A percentile compares a stretch with the other conserved stretches of the same genome.
phyloP scores from a whole-genome alignment of 2,113 vertebrate species.

The Pseudorhombus dupliciocellatus region DNA sequence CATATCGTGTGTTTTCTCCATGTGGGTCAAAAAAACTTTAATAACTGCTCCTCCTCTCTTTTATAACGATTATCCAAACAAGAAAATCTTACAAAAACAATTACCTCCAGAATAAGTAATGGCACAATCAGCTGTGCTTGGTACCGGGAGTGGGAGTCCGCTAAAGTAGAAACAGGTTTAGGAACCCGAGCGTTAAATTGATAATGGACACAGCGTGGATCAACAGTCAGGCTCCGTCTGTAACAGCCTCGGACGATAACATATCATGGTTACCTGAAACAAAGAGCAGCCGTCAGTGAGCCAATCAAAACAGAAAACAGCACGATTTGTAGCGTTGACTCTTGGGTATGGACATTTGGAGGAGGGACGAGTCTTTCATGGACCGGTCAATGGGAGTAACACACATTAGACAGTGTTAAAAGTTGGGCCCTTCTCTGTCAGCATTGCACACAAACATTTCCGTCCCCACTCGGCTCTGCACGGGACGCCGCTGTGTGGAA shows the following conservation, averaged over 20 bases:
- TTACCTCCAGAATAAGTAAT: too few species aligned
- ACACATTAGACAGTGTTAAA: constrained; percentile 52
- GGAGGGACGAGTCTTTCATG: constrained; percentile 52
- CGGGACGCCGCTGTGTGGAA: constrained; percentile 31
- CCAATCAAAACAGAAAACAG: constrained; percentile 1
- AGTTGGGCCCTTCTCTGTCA: constrained; percentile 11
- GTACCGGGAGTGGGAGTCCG: background rate
- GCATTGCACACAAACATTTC: constrained; percentile 9
- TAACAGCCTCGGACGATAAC: background rate
- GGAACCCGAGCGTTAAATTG: background rate
- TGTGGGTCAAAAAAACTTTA: too few species aligned
- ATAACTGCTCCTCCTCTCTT: background rate
- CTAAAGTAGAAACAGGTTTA: background rate
- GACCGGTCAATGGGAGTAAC: constrained; percentile 47
- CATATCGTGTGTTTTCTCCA: too few species aligned
- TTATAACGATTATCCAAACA: background rate
- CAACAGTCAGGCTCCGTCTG: background rate
- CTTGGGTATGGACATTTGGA: constrained; percentile 1
- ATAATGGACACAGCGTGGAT: background rate
- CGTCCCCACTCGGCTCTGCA: constrained; percentile 13
- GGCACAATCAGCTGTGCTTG: background rate
- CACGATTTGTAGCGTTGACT: background rate
- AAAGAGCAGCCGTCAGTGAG: background rate
- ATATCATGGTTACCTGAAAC: background rate
- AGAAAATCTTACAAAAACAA: too few species aligned